phyloP scores from a whole-genome alignment of 2,888 invertebrate genomes.

The Calameuta filiformis region DNA sequence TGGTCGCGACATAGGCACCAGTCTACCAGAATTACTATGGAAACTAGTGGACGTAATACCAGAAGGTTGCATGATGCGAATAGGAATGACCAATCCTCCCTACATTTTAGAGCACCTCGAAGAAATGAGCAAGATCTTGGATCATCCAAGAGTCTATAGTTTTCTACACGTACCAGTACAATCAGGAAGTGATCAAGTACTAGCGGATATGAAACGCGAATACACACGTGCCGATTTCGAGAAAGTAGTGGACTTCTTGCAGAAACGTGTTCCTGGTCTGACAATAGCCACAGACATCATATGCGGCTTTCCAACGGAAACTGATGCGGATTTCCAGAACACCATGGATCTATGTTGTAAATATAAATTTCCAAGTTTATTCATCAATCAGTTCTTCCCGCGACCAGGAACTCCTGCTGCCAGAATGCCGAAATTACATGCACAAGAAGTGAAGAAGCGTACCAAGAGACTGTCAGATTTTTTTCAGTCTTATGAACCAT shows the following conservation, averaged over 20 bases:
- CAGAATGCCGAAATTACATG: constrained; percentile 83
- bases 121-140: constrained; percentile 87
- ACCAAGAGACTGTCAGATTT: constrained; percentile 90
- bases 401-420: constrained; percentile 97
- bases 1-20: constrained; percentile 92
- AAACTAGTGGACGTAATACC: constrained; percentile 84
- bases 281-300: constrained; percentile 98
- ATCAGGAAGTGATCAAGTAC: constrained; percentile 94
- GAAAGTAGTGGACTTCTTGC: constrained; percentile 85
- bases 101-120: constrained; percentile 95
- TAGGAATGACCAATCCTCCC: constrained; percentile 99
- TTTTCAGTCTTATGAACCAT: constrained; percentile 91
- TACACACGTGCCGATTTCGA: constrained; percentile 92
- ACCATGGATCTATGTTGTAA: constrained; percentile 85
- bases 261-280: constrained; percentile 84
- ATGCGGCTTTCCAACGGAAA: constrained; percentile 98
- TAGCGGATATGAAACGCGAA: constrained; percentile 96
- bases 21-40: constrained; percentile 87
- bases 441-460: constrained; percentile 88
- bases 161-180: constrained; percentile 99
- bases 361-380: constrained; percentile 92
- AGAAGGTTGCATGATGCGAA: constrained; percentile 80
- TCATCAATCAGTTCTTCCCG: constrained; percentile 98
- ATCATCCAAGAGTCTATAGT: constrained; percentile 90
- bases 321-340: constrained; percentile 87